Evolutionary conservation across 2,888 invertebrate species (phyloP).

Genomic region (Philopedon plagiatum): DNA sequence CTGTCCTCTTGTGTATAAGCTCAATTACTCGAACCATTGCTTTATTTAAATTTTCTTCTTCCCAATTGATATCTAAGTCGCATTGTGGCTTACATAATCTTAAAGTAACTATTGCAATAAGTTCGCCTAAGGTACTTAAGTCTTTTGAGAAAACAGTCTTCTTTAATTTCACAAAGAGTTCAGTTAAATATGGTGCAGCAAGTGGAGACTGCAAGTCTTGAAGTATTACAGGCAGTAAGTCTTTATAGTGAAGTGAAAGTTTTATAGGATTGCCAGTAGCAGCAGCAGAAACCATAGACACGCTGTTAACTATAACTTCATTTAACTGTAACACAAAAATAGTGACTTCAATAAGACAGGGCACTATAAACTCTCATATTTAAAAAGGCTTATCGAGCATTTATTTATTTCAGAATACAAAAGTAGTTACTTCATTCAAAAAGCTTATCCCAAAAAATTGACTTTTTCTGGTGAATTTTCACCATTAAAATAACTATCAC

Average conservation of each 20-base stretch:
- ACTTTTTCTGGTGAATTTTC: too few relatives aligned
- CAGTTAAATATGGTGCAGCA: conserved; percentile 78
- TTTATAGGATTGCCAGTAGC: conserved; percentile 71
- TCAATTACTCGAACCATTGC: conserved; percentile 77
- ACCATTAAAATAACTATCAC: too few relatives aligned
- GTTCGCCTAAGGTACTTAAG: conserved; percentile 71
- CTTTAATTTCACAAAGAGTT: conserved; percentile 76
- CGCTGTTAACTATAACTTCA: conserved; percentile 66
- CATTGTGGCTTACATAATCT: conserved; percentile 85
- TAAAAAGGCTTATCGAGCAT: too few relatives aligned
- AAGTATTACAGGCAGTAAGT: conserved; percentile 73
- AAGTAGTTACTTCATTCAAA: too few relatives aligned
- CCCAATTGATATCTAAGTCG: conserved; percentile 84
- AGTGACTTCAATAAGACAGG: too few relatives aligned
- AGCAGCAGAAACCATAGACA: conserved; percentile 71
- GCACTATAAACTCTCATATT: too few relatives aligned
- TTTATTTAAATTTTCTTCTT: conserved; percentile 76
- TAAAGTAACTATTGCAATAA: conserved; percentile 81
- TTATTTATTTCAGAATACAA: too few relatives aligned
- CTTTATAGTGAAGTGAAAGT: conserved; percentile 72
- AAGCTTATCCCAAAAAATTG: too few relatives aligned
- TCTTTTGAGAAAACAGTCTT: conserved; percentile 71
- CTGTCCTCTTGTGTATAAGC: conserved; percentile 72
- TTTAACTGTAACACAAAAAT: conserved; percentile 63
- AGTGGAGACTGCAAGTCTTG: conserved; percentile 82